Base-by-base conservation (phyloP, 2,888 invertebrate genomes). In the Muschampia plurimacula region DNA sequence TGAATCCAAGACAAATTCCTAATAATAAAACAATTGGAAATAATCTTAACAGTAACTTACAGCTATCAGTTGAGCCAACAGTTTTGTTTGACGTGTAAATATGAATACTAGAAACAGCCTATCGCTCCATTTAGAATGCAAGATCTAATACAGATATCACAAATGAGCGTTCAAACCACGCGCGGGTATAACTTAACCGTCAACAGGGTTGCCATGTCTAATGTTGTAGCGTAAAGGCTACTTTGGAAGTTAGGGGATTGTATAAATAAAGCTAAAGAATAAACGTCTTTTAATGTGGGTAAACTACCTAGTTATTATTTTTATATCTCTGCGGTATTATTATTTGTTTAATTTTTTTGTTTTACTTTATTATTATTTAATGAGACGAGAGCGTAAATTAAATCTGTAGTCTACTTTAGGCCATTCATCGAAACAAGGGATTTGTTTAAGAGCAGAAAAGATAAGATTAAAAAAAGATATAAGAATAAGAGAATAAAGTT, bases 101-200 rank as follows among this genome's bases (percentile, higher is more conserved):
- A 72, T 69, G 60, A 74, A 71, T 69, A 28, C 63, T 72, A 72
- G 67, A 65, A 74, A 68, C 71, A 12, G 55, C 36, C 70, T 66
- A 72, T 67, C 64, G 64, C 68, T 57, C 32, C 75, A 82, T 83
- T 80, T 77, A 77, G 78, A 77, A 79, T 77, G 77, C 77, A 77
- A 84, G 86, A 89, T 89, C 83, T 78, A 81, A 86, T 84, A 83
- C 79, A 85, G 86, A 89, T 88, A 88, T 77, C 78, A 76, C 80
- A 84, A 86, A 88, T 84, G 83, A 85, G 82, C 83, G 82, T 83
- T 84, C 84, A 84, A 82, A 84, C 82, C 52, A 60, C 60, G 60
- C 49, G 59, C 71, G 36, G 84, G 83, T 83, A 83, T 83, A 83
- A 81, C 78, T 80, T 83, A 83, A 85, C 85, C 82, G 78, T 72